phyloP scores from a whole-genome alignment of 2,888 invertebrate species.

The Acleris sparsana region DNA sequence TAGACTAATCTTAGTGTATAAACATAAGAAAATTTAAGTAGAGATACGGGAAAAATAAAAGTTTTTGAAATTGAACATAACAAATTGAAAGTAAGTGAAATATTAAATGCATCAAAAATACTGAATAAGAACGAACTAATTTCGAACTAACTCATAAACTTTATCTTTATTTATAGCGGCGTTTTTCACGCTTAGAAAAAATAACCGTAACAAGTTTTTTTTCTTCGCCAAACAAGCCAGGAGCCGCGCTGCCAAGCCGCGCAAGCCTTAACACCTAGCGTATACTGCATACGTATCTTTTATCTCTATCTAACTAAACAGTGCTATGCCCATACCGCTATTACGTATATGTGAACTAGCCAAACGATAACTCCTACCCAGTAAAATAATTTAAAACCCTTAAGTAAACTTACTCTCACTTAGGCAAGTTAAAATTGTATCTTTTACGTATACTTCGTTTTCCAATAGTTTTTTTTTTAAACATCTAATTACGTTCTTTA shows the following conservation, averaged over 20 bases:
- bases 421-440: slow-evolving; percentile 83
- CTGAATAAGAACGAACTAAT: no score
- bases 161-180: not conserved
- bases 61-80: no score
- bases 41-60: no score
- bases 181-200: not conserved
- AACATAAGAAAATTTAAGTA: no score
- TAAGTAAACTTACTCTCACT: slow-evolving; percentile 82
- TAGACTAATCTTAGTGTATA: no score
- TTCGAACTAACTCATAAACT: not conserved
- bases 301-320: slow-evolving; percentile 64
- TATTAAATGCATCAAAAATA: no score
- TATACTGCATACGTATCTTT: slow-evolving; percentile 80
- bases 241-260: slow-evolving; percentile 18
- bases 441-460: slow-evolving; percentile 83
- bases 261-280: slow-evolving; percentile 66
- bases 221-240: slow-evolving; percentile 3
- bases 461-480: slow-evolving; percentile 73
- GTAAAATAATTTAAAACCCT: slow-evolving; percentile 82
- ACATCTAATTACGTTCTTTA: slow-evolving; percentile 71
- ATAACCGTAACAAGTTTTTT: not conserved
- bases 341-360: slow-evolving; percentile 57
- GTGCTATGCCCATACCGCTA: slow-evolving; percentile 36
- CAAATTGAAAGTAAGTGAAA: no score
- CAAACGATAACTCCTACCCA: slow-evolving; percentile 80